phyloP scores from a whole-genome alignment of 2,888 invertebrate genomes.

The Spicauda simplicius region DNA sequence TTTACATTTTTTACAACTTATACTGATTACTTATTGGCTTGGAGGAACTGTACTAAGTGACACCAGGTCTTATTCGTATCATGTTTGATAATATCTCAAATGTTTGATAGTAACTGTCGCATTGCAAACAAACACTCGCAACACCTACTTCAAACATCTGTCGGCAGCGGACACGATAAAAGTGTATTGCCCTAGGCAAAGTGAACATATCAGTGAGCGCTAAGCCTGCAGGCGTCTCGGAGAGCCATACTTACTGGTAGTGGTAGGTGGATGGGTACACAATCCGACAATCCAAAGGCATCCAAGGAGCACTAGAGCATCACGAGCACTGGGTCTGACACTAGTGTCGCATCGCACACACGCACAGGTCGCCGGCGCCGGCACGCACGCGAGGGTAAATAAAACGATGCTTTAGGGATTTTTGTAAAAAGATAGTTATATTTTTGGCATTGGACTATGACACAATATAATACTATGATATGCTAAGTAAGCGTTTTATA shows the following conservation, averaged over 20 bases:
- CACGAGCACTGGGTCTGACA: constrained; percentile 10
- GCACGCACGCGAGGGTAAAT: constrained; percentile 64
- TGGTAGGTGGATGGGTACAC: constrained; percentile 13
- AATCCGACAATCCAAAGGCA: constrained; percentile 25
- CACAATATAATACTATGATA: constrained; percentile 86
- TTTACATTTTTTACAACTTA: constrained; percentile 8
- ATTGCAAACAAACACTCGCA: constrained; percentile 7
- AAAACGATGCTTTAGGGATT: constrained; percentile 80
- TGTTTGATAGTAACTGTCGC: constrained; percentile 8
- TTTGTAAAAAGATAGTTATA: constrained; percentile 86
- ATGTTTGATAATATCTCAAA: not conserved
- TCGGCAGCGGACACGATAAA: constrained; percentile 5
- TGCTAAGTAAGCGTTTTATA: constrained; percentile 86
- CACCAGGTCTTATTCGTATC: not conserved
- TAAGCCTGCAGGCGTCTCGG: constrained; percentile 2
- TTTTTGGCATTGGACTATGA: constrained; percentile 86
- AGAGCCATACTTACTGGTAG: constrained; percentile 22
- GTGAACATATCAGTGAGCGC: not conserved
- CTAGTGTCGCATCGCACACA: constrained; percentile 34
- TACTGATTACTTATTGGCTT: not conserved
- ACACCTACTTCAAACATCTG: constrained; percentile 13
- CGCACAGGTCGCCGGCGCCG: constrained; percentile 31
- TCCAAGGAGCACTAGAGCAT: constrained; percentile 28
- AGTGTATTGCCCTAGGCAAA: constrained; percentile 2
- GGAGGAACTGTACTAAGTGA: constrained; percentile 2